Evolutionary conservation across 2,113 vertebrate species (phyloP), one percentile per base, ranked within the genome.

Genomic region (Oceanites oceanicus): DNA sequence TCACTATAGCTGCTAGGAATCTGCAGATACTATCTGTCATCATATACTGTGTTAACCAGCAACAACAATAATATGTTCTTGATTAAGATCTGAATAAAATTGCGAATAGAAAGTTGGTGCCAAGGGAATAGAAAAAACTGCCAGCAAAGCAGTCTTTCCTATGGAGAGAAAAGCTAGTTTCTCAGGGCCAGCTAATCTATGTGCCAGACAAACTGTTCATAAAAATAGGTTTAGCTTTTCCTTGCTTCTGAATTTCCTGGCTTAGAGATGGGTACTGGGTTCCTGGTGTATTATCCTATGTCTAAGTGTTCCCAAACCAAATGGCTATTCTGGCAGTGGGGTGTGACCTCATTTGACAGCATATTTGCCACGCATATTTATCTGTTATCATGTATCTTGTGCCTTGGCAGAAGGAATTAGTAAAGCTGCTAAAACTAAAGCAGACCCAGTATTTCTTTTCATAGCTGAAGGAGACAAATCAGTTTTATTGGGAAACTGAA

Each of bases 201-300:
- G 53, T 93, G 82, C 71, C 77, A 89, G 87, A 95, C 65, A 92
- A 75, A 93, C 23, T 53, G 62, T 73, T 95, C 70, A 66, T 71
- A 94, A 66, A 97, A 93, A 88, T 61, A 90, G 34, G 19, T 76
- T 92, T 59, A 61, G 34, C 19, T 93, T 83, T 92, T 73, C 67
- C 34, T 30, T 96, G 26, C 34, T 90, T 94, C 82, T 79, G 40
- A 86, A 44, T 83, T 94, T 73, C 67, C 63, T 90, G 75, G 59
- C 58, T 68, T 92, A 90, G 71, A 88, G 40, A 38, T 42, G n/a
- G 13, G 23, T 49, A 40, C 40, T 49, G 21, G 4, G 15, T 58
- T 94, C 45, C 63, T 73, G 25, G 55, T 84, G 30, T 66, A 71
- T 75, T 74, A n/a, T n/a, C 30, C 42, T 66, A 49, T 21, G 47